Evolutionary conservation across 1,140 invertebrate species (phyloP).

Genomic region (Phenacoccus solenopsis): DNA sequence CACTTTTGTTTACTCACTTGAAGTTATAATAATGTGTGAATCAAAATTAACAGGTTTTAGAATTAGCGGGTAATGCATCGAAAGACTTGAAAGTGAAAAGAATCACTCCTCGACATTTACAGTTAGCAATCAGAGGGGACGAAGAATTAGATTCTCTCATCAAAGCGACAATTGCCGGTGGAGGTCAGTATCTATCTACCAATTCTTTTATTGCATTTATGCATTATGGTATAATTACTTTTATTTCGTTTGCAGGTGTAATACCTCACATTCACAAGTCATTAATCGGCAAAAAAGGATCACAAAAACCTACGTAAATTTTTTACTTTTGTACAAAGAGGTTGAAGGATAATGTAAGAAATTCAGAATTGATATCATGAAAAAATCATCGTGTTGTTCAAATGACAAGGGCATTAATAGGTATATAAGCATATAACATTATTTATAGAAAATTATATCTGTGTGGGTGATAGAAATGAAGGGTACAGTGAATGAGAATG

Average conservation of each 20-base stretch:
- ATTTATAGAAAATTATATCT: no score
- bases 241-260: conserved; percentile 50
- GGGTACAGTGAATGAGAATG: no score
- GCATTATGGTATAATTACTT: not conserved
- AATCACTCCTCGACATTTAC: conserved; percentile 97
- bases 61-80: conserved; percentile 96
- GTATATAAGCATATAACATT: no score
- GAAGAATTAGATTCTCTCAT: conserved; percentile 98
- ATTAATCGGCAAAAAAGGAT: conserved; percentile 91
- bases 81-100: conserved; percentile 99
- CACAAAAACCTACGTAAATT: conserved; percentile 30
- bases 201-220: no score
- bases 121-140: conserved; percentile 96
- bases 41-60: conserved; percentile 66
- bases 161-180: conserved; percentile 98
- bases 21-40: no score
- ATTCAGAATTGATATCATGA: no score
- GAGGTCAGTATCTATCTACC: conserved; percentile 65
- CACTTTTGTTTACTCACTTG: no score
- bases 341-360: no score
- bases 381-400: no score
- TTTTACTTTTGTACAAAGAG: no score
- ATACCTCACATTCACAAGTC: conserved; percentile 99
- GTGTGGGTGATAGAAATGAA: no score
- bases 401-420: no score